These are phyloP conservation scores for Iselma pallidipennis DNA, from an alignment of 2,888 invertebrate genomes.

Conservation along the genomic window DNA sequence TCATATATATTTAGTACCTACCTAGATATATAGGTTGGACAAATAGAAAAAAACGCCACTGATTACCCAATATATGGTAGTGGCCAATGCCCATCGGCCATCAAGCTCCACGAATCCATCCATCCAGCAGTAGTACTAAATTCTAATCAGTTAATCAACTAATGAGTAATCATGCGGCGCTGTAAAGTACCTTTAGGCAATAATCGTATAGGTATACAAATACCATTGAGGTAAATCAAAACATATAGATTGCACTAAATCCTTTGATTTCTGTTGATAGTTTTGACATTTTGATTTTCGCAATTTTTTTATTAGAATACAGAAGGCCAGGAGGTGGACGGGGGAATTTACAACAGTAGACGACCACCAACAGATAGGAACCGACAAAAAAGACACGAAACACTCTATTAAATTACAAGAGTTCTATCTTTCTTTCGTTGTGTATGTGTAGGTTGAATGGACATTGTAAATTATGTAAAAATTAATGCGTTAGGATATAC, in stretches of 20 bases:
- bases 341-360: neutral
- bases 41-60: too few species aligned
- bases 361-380: neutral
- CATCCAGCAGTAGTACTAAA: constrained; percentile 21
- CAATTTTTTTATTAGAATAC: neutral
- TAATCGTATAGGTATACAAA: constrained; percentile 13
- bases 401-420: constrained; percentile 23
- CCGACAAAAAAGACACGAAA: neutral
- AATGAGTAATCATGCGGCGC: constrained; percentile 37
- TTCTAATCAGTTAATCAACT: constrained; percentile 26
- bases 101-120: constrained; percentile 6
- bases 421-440: neutral
- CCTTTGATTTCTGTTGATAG: too few species aligned
- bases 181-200: constrained; percentile 14
- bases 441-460: constrained; percentile 16
- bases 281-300: neutral
- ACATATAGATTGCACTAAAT: neutral
- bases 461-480: constrained; percentile 18
- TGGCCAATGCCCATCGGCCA: neutral
- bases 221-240: neutral
- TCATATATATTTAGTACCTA: too few species aligned
- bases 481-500: constrained; percentile 19
- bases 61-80: neutral
- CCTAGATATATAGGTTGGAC: neutral
- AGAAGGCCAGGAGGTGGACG: neutral